Evolutionary conservation across 2,797 vertebrate species (phyloP).

Genomic region (Scolopax rusticola): DNA sequence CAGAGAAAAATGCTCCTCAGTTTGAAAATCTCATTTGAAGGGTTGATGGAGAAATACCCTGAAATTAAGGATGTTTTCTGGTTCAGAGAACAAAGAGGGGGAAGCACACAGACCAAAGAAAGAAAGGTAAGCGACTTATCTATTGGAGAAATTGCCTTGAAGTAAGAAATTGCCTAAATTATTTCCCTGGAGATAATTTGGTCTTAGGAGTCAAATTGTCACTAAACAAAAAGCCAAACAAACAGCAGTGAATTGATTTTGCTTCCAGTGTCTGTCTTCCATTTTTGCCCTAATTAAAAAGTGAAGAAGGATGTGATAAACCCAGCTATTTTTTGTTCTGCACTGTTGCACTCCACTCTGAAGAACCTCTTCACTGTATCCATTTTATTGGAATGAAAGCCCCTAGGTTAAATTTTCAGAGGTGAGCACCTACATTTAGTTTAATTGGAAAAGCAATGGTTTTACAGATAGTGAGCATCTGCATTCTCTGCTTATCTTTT

Average conservation of each 20-base stretch:
- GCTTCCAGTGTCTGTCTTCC: background rate
- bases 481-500: background rate
- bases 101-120: background rate
- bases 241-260: constrained; percentile 58
- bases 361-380: background rate
- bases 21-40: background rate
- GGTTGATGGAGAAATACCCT: background rate
- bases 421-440: background rate
- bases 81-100: background rate
- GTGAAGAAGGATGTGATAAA: constrained; percentile 34
- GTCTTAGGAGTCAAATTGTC: constrained; percentile 29
- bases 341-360: background rate
- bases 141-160: constrained; percentile 15
- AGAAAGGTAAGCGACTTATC: constrained; percentile 13
- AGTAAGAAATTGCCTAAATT: background rate
- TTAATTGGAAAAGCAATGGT: background rate
- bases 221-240: constrained; percentile 45
- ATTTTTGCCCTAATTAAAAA: constrained; percentile 54
- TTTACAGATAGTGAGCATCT: background rate
- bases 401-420: background rate
- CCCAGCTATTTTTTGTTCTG: background rate
- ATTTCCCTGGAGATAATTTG: constrained; percentile 52
- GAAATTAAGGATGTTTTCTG: constrained; percentile 16
- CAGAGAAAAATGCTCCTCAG: background rate
- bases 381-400: background rate